Base-by-base conservation (phyloP, 2,113 vertebrate genomes). In the Otus sunia region DNA sequence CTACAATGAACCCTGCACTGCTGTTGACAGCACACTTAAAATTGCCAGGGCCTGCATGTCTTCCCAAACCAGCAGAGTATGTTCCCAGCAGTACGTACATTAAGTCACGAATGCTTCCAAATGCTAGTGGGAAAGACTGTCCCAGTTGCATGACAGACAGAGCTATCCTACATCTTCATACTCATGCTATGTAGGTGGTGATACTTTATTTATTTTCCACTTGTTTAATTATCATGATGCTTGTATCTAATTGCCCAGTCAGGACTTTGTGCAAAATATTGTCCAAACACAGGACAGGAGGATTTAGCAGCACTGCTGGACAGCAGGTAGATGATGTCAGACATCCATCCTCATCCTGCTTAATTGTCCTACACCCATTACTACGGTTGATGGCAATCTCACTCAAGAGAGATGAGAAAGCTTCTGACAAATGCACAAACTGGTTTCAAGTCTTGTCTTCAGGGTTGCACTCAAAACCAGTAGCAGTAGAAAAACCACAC, bases 11-110 rank as follows among this genome's bases (percentile, higher is more conserved):
- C 11, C 8, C 39, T n/a, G 39, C 2, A 4, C 11, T 78, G 60
- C 39, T 30, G 37, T 53, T 72, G 29, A 49, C 29, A 37, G 52
- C 41, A 39, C 10, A 12, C 12, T 53, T 21, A 3, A 32, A 60
- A 68, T 32, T 26, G 37, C 63, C 47, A 32, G 29, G 71, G 41
- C 50, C 52, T 5, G 12, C 0, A 0, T 3, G 4, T 45, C 58
- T 56, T 71, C 81, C 55, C 62, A 83, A 19, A 79, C 20, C 5
- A 52, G 41, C 37, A 43, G 23, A 59, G 14, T 2, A 82, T 2
- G 0, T 20, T 62, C 41, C 53, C 39, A 66, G 27, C 5, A 85
- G 17, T 5, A 59, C 56, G 12, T 13, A 50, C 21, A 11, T 12
- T 49, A 69, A 76, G 36, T 29, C 69, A 86, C 2, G 10, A 56